phyloP scores from a whole-genome alignment of 2,797 vertebrate genomes.

The Tarsius wallacei region DNA sequence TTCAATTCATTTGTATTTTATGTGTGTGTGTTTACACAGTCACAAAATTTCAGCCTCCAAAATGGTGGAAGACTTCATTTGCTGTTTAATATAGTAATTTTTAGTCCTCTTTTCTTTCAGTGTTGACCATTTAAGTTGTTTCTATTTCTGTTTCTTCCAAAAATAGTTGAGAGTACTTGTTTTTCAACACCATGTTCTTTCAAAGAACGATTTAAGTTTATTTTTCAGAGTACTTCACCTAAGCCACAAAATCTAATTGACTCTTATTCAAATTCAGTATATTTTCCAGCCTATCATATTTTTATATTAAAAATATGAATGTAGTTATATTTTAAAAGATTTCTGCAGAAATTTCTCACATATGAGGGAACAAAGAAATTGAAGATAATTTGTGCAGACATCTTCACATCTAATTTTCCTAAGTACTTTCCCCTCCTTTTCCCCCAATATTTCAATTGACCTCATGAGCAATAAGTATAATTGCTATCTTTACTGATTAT shows the following conservation, averaged over 20 bases:
- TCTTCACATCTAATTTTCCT: neutral
- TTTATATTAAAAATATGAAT: neutral
- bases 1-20: neutral
- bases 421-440: neutral
- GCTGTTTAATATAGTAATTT: neutral
- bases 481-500: neutral
- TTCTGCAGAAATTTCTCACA: neutral
- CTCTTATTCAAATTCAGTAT: constrained; percentile 53
- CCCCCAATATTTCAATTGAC: neutral
- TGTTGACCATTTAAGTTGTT: constrained; percentile 70
- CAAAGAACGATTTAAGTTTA: constrained; percentile 45
- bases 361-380: constrained; percentile 27
- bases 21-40: neutral
- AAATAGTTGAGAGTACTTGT: constrained; percentile 66
- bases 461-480: neutral
- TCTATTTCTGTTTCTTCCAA: constrained; percentile 54
- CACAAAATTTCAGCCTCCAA: constrained; percentile 29
- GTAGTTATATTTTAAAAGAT: neutral
- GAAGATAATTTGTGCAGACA: neutral
- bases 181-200: constrained; percentile 62
- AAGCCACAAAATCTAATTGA: constrained; percentile 39
- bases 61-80: constrained; percentile 25
- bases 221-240: constrained; percentile 33
- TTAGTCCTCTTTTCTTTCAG: neutral
- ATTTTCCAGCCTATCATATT: neutral